Percentiles rank a stretch among this genome's conserved stretches.
phyloP scores from a whole-genome alignment of 1,140 invertebrate genomes.

The Acromyrmex charruanus region DNA sequence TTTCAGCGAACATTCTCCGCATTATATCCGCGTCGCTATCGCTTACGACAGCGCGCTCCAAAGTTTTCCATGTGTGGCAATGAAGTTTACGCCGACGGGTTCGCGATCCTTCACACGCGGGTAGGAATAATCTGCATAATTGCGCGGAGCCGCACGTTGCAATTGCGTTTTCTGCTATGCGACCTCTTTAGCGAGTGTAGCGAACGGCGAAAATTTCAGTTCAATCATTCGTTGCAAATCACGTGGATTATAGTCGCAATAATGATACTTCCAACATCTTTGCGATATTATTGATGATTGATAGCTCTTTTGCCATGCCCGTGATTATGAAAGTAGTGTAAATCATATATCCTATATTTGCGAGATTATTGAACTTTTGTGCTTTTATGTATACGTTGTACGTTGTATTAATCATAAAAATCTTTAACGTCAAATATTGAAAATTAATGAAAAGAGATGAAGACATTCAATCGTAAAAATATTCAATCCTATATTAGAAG shows the following conservation, averaged over 20 bases:
- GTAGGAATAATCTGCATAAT: constrained; percentile 63
- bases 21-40: constrained; percentile 38
- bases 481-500: not conserved
- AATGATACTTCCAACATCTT: constrained; percentile 33
- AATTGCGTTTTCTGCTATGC: constrained; percentile 44
- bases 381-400: not conserved
- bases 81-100: constrained; percentile 51
- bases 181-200: constrained; percentile 35
- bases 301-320: constrained; percentile 22
- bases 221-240: constrained; percentile 26
- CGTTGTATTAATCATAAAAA: constrained; percentile 5
- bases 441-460: not conserved
- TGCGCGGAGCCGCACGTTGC: constrained; percentile 47
- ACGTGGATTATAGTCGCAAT: constrained; percentile 36
- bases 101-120: constrained; percentile 57
- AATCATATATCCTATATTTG: constrained; percentile 6
- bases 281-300: constrained; percentile 55
- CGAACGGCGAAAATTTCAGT: constrained; percentile 49
- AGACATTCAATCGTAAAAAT: not conserved
- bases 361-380: not conserved
- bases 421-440: not conserved
- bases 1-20: not conserved
- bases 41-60: constrained; percentile 35
- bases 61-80: constrained; percentile 56
- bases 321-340: constrained; percentile 21